These are phyloP conservation scores for Bombus polaris DNA, from an alignment of 1,140 invertebrate genomes.

Conservation along the genomic window DNA sequence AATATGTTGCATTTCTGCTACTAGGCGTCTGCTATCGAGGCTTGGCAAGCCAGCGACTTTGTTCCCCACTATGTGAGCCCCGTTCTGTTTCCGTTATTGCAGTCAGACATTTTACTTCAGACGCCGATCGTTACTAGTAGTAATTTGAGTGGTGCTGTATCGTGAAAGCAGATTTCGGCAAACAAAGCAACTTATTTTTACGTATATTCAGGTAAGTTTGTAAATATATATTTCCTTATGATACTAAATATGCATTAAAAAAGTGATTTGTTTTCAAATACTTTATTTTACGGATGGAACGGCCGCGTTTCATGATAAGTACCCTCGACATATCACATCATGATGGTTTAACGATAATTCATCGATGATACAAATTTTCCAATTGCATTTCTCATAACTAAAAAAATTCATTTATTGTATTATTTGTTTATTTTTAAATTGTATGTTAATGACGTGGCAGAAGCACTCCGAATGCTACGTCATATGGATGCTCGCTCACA, in stretches of 20 bases:
- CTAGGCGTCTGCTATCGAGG: conserved; percentile 59
- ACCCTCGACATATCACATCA: too few species aligned
- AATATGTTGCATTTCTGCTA: background rate
- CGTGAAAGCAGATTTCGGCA: conserved; percentile 20
- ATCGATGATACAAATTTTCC: background rate
- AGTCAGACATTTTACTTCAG: conserved; percentile 55
- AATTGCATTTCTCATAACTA: background rate
- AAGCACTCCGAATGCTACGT: conserved; percentile 4
- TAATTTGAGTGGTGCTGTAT: conserved; percentile 43
- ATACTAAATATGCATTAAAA: conserved; percentile 5
- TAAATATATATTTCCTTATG: conserved; percentile 8
- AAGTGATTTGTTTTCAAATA: conserved; percentile 39
- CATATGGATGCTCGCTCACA: background rate
- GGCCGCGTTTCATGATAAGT: background rate
- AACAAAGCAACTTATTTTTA: conserved; percentile 28
- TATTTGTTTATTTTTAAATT: background rate
- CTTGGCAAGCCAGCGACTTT: conserved; percentile 20
- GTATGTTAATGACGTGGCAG: conserved; percentile 23
- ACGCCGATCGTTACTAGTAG: conserved; percentile 68
- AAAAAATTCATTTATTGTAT: background rate
- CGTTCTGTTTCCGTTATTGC: conserved; percentile 71
- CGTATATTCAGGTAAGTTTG: conserved; percentile 66
- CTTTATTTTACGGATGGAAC: conserved; percentile 19
- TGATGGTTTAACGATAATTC: conserved; percentile 3
- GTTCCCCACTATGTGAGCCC: conserved; percentile 58